Percentiles rank a stretch among this genome's conserved stretches.
These are phyloP conservation scores for Calcarius ornatus DNA, from an alignment of 2,113 vertebrate genomes.

Conservation along the genomic window DNA sequence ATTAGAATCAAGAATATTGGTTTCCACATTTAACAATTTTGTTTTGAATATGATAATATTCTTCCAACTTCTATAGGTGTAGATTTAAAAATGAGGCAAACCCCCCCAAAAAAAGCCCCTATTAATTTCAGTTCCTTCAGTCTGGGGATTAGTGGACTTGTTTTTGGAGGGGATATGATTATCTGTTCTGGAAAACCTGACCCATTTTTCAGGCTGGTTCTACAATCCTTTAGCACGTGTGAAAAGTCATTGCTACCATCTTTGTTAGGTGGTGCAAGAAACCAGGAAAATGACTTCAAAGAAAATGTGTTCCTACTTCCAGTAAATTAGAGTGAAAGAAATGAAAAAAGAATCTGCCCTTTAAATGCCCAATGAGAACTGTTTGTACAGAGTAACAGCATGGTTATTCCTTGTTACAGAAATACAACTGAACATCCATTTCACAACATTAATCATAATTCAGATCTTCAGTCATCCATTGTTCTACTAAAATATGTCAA, in stretches of 20 bases:
- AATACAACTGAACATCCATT: neutral
- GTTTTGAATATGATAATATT: neutral
- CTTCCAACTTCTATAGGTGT: neutral
- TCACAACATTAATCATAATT: neutral
- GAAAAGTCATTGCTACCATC: neutral
- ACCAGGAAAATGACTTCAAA: neutral
- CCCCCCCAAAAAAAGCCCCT: accelerated
- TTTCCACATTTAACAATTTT: neutral
- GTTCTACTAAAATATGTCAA: neutral
- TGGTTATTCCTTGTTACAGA: neutral
- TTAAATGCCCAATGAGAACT: neutral
- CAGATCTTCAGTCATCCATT: neutral
- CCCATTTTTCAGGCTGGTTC: neutral
- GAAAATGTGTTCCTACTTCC: neutral
- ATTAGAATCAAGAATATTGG: neutral
- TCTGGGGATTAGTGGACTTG: neutral
- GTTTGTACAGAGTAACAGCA: neutral
- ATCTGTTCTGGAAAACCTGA: neutral
- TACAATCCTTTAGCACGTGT: neutral
- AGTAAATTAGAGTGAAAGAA: neutral
- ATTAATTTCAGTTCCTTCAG: neutral
- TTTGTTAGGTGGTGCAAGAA: neutral
- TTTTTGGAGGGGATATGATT: neutral
- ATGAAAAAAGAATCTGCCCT: neutral
- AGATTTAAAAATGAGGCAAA: neutral